Base-by-base conservation (phyloP, 2,113 vertebrate genomes). In the Thamnophis sirtalis region DNA sequence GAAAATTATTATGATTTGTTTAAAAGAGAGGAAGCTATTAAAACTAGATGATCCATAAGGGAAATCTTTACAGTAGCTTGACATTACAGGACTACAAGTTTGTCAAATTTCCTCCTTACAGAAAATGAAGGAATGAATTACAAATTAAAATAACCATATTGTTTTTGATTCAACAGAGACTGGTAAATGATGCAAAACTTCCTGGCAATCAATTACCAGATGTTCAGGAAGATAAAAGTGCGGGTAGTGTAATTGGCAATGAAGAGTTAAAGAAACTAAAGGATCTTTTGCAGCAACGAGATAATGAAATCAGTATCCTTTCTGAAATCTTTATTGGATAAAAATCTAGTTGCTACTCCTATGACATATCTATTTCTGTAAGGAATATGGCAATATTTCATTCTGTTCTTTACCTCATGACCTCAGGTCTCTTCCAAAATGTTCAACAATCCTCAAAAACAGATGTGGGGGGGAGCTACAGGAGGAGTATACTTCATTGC, bases 261-360 rank as follows among this genome's bases (percentile, higher is more conserved):
- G 95, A 96, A 93, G 98, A 98, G 84, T 22, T 98, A 53, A 94
- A 95, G 95, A 98, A 97, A 94, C 93, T 99, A 84, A 98, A 94
- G 94, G 97, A 98, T 84, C 96, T 98, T 95, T 95, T 99, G 8
- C 96, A 95, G 56, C 98, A 99, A 91, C 98, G 99, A 86, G 98
- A 99, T 93, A 98, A 98, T 84, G 99, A 99, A 97, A 99, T 99
- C 95, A 98, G 98, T 99, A 99, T 99, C 99, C 98, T 99, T 99
- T 95, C 43, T 60, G 15, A 90, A 17, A 19, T 0, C 56, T 13
- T 86, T 91, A 89, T 21, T 43, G 73, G 73, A 80, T 80, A 80
- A 80, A 80, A 80, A 80, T 80, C 33, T 43, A 80, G 33, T 43
- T 80, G 0, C 17, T 21, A 43, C 43, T 80, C 33, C 33, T 9